These are phyloP conservation scores for Pentamera pediparva DNA, from an alignment of 53 echinoderm and acorn worm species.

Conservation along the genomic window DNA sequence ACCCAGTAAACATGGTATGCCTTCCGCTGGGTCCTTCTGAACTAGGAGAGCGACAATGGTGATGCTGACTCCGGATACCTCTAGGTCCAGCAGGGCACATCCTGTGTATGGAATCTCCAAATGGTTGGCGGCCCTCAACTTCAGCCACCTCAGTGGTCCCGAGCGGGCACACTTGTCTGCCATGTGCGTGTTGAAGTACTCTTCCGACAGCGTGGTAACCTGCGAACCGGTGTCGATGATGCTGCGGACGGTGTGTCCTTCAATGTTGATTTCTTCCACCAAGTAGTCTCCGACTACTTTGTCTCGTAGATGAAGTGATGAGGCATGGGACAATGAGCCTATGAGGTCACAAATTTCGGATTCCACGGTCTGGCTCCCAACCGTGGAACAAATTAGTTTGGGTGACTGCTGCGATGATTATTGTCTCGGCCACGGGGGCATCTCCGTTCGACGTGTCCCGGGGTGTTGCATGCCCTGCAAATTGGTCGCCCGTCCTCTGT, in stretches of 20 bases:
- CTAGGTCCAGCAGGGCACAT: background rate
- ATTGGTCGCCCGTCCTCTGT: constrained; percentile 11
- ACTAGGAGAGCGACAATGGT: background rate
- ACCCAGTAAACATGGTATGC: background rate
- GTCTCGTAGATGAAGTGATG: background rate
- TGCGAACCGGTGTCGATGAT: constrained; percentile 4
- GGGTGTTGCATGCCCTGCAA: background rate
- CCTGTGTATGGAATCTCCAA: constrained; percentile 3
- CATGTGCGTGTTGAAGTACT: background rate
- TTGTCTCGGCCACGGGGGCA: no score
- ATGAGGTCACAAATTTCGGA: background rate
- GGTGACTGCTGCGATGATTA: no score
- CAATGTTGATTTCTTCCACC: background rate
- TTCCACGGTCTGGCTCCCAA: constrained; percentile 3
- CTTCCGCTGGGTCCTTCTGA: background rate
- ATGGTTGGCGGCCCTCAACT: background rate
- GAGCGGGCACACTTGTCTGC: background rate
- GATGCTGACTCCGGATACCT: background rate
- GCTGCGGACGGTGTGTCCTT: background rate
- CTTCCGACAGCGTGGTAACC: background rate
- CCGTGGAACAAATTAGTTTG: background rate
- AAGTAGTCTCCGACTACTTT: background rate
- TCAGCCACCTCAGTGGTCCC: background rate
- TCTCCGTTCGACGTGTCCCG: background rate
- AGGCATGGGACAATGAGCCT: background rate